Evolutionary conservation across 2,797 vertebrate genomes (phyloP).

Genomic region (Sebastes paucispinis): DNA sequence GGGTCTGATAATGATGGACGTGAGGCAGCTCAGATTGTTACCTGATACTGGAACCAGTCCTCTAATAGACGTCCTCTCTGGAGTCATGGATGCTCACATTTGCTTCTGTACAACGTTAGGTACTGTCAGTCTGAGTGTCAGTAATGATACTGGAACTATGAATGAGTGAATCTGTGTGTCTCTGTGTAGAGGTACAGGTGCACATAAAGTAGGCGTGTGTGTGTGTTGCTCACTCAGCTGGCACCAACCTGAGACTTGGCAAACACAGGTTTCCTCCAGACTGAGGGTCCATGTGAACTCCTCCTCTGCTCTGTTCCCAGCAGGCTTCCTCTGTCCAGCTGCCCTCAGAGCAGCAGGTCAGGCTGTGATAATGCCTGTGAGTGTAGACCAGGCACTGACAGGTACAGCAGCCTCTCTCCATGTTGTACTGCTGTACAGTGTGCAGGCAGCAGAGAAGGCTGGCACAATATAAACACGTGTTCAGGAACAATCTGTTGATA

Average conservation of each 20-base stretch:
- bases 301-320: slow-evolving; percentile 55
- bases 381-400: background rate
- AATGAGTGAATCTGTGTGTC: slow-evolving; percentile 1
- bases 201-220: background rate
- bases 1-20: slow-evolving; percentile 25
- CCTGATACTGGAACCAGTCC: slow-evolving; percentile 15
- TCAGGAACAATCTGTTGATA: background rate
- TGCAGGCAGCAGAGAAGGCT: background rate
- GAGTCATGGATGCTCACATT: background rate
- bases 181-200: slow-evolving; percentile 7
- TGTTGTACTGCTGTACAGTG: background rate
- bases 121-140: background rate
- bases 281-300: slow-evolving; percentile 46
- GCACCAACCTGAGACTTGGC: slow-evolving; percentile 59
- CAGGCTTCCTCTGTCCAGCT: slow-evolving; percentile 28
- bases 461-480: background rate
- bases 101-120: background rate
- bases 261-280: slow-evolving; percentile 51
- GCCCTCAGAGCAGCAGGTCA: slow-evolving; percentile 2
- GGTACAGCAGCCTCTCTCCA: background rate
- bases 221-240: slow-evolving; percentile 41
- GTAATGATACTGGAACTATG: background rate
- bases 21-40: background rate
- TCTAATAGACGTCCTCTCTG: slow-evolving; percentile 8
- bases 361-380: slow-evolving; percentile 13